Conservation (phyloP, 2,888 invertebrate species). For the Agrotis exclamationis region DNA sequence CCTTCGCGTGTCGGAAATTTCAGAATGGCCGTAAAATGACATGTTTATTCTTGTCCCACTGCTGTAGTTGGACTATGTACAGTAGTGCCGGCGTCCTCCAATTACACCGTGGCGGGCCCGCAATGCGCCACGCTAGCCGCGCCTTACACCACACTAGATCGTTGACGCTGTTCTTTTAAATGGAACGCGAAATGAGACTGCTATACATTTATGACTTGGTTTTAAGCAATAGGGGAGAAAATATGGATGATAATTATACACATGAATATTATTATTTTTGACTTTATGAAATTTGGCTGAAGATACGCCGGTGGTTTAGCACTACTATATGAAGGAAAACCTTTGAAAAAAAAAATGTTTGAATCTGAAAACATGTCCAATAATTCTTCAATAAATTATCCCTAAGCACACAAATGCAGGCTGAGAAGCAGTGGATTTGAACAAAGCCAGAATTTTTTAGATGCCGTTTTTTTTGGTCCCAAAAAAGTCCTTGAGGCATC, state of each 20-base stretch:
- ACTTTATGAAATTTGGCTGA: not conserved
- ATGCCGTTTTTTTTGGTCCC: no score
- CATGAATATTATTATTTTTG: not conserved
- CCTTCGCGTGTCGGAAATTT: not conserved
- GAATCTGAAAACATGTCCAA: no score
- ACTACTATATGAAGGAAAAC: not conserved
- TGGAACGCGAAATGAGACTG: slow-evolving; percentile 31
- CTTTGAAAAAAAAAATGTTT: no score
- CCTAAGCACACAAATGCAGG: no score
- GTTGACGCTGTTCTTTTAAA: slow-evolving; percentile 37
- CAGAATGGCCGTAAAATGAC: slow-evolving; percentile 5
- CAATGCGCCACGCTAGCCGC: slow-evolving; percentile 66
- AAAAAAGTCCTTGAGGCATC: no score
- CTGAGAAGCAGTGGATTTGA: no score
- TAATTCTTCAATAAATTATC: no score
- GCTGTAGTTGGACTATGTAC: slow-evolving; percentile 25
- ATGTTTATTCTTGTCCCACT: slow-evolving; percentile 31
- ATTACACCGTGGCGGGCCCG: slow-evolving; percentile 58
- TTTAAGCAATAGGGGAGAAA: not conserved
- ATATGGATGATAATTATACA: not conserved
- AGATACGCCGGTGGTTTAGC: not conserved
- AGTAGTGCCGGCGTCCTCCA: slow-evolving; percentile 43
- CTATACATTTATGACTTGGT: slow-evolving; percentile 6
- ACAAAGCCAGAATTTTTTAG: no score
- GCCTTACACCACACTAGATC: slow-evolving; percentile 45